Percentiles rank a stretch among this genome's conserved stretches.
These are phyloP conservation scores for Thymallus thymallus DNA, from an alignment of 2,113 vertebrate genomes.

Conservation along the genomic window DNA sequence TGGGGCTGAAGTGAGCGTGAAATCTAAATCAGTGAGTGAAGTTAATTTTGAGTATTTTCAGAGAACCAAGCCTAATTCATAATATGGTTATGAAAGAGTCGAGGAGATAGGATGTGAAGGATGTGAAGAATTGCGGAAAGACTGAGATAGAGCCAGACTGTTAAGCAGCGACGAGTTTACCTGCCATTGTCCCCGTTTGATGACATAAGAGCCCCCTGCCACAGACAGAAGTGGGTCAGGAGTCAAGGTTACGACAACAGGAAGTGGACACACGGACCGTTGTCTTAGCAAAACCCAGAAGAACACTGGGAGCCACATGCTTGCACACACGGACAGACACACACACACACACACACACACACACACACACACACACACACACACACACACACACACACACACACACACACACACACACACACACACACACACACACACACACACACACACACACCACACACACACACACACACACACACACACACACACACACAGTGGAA, in stretches of 20 bases:
- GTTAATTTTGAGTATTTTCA: no score
- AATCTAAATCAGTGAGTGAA: neutral
- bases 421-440: no score
- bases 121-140: no score
- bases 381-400: conserved; percentile 8
- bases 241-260: conserved; percentile 68
- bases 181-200: conserved; percentile 14
- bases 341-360: no score
- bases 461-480: conserved; percentile 10
- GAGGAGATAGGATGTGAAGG: no score
- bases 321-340: no score
- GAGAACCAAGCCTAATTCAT: no score
- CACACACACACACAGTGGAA: conserved; percentile 60
- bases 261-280: conserved; percentile 61
- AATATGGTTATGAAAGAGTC: no score
- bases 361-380: conserved; percentile 27
- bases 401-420: no score
- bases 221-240: conserved; percentile 6
- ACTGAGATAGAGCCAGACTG: neutral
- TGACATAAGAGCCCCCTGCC: neutral
- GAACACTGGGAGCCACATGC: neutral
- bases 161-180: conserved; percentile 19
- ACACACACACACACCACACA: neutral
- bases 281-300: conserved; percentile 68
- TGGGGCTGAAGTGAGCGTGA: neutral